phyloP scores from a whole-genome alignment of 2,888 invertebrate genomes.

The Chaetoderma sp. region DNA sequence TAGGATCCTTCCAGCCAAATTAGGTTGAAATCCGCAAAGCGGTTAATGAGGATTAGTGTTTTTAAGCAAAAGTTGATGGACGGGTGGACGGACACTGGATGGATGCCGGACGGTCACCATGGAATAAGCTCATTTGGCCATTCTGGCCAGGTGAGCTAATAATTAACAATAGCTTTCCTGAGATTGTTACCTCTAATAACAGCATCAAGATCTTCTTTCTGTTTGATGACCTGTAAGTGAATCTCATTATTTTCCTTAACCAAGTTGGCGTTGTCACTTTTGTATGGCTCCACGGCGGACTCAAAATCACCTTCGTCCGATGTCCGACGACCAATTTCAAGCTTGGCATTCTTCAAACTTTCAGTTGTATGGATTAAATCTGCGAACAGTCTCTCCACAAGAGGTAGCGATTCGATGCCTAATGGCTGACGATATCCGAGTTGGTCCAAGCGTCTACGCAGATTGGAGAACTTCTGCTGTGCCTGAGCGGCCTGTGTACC shows the following conservation, averaged over 20 bases:
- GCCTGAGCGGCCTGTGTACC: constrained; percentile 46
- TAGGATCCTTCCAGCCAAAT: too few relatives aligned
- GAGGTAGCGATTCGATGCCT: constrained; percentile 80
- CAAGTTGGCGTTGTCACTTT: constrained; percentile 68
- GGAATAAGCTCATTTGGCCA: too few relatives aligned
- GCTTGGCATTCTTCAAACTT: constrained; percentile 86
- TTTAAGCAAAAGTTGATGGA: too few relatives aligned
- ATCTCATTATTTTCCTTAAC: constrained; percentile 69
- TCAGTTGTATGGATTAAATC: constrained; percentile 91
- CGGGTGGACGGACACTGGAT: too few relatives aligned
- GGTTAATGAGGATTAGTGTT: too few relatives aligned
- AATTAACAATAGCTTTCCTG: too few relatives aligned
- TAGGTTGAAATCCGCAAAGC: too few relatives aligned
- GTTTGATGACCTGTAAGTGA: constrained; percentile 64
- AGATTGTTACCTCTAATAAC: constrained; percentile 59
- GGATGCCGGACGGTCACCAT: too few relatives aligned
- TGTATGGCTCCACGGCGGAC: constrained; percentile 64
- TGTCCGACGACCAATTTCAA: constrained; percentile 61
- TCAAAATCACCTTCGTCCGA: constrained; percentile 40
- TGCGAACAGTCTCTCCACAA: constrained; percentile 83
- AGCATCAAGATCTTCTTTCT: constrained; percentile 62
- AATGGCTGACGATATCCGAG: constrained; percentile 85
- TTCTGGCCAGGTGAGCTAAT: too few relatives aligned
- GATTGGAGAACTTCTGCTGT: constrained; percentile 69
- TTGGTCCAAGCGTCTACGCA: constrained; percentile 82